A percentile compares a stretch with the other conserved stretches of the same genome.
phyloP scores from a whole-genome alignment of 2,797 vertebrate genomes.

The Poecilia picta region DNA sequence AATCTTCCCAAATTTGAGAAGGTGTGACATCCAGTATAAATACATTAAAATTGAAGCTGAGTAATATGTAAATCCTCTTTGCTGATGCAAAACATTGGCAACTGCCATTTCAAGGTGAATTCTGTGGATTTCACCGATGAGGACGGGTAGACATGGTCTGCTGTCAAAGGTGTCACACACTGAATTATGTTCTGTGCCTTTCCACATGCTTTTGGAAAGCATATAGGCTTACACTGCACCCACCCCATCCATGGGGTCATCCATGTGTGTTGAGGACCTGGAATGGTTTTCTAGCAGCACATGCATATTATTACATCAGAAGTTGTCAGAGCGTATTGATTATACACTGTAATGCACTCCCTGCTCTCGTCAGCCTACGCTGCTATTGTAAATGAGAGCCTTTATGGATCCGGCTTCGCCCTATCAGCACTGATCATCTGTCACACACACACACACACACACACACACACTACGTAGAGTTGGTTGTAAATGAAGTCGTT shows the following conservation, averaged over 20 bases:
- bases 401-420: constrained; percentile 64
- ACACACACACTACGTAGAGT: constrained; percentile 21
- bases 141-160: constrained; percentile 18
- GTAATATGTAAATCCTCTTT: background rate
- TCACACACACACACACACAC: constrained; percentile 50
- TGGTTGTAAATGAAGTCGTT: constrained; percentile 28
- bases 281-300: constrained; percentile 67
- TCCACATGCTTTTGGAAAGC: constrained; percentile 11
- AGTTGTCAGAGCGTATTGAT: constrained; percentile 75
- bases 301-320: constrained; percentile 77
- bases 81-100: constrained; percentile 17
- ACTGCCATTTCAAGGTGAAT: constrained; percentile 20
- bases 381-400: constrained; percentile 73
- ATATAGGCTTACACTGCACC: constrained; percentile 17
- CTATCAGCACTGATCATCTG: constrained; percentile 69
- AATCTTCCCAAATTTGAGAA: background rate
- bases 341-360: constrained; percentile 72
- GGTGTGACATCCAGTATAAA: background rate
- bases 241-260: constrained; percentile 58
- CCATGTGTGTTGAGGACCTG: constrained; percentile 58
- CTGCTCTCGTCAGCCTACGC: constrained; percentile 59
- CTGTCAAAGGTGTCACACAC: constrained; percentile 14
- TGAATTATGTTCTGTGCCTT: constrained; percentile 33
- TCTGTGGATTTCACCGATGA: constrained; percentile 28
- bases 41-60: constrained; percentile 5